A percentile compares a stretch with the other conserved stretches of the same genome.
Conservation (phyloP, 2,113 vertebrate species). For the Melanostigma gelatinosum region DNA sequence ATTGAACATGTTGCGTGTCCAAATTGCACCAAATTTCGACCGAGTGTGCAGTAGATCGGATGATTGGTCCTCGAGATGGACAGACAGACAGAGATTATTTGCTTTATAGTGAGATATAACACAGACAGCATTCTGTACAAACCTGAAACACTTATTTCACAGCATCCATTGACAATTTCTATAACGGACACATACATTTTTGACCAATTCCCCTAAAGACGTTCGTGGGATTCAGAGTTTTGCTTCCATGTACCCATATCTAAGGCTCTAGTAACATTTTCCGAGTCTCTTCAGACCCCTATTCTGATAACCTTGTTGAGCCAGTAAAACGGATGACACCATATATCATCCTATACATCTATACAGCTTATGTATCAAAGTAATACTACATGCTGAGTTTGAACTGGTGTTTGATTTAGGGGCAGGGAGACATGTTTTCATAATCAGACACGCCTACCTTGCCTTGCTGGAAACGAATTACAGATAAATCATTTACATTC, state of each 20-base stretch:
- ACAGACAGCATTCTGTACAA: not conserved
- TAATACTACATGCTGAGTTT: not conserved
- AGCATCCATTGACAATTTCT: not conserved
- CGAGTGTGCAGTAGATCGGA: not conserved
- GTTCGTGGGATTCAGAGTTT: not conserved
- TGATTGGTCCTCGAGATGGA: not conserved
- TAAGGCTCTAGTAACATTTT: not conserved
- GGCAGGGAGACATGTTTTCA: slow-evolving; percentile 11
- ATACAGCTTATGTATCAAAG: not conserved
- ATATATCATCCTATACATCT: not conserved
- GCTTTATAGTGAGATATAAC: not conserved
- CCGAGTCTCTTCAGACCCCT: not conserved
- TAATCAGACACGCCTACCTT: slow-evolving; percentile 35
- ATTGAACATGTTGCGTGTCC: not conserved
- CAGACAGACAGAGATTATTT: not conserved
- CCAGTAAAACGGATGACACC: not conserved
- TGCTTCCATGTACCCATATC: not conserved
- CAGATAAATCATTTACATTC: slow-evolving; percentile 42
- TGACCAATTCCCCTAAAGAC: not conserved
- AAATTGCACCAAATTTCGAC: not conserved
- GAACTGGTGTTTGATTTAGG: not conserved
- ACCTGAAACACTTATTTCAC: not conserved
- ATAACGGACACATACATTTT: not conserved
- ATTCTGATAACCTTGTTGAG: not conserved
- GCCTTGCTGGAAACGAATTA: slow-evolving; percentile 59